Conservation (phyloP, 92 coral and sea anemone genomes). For the Parazoanthus swiftii region DNA sequence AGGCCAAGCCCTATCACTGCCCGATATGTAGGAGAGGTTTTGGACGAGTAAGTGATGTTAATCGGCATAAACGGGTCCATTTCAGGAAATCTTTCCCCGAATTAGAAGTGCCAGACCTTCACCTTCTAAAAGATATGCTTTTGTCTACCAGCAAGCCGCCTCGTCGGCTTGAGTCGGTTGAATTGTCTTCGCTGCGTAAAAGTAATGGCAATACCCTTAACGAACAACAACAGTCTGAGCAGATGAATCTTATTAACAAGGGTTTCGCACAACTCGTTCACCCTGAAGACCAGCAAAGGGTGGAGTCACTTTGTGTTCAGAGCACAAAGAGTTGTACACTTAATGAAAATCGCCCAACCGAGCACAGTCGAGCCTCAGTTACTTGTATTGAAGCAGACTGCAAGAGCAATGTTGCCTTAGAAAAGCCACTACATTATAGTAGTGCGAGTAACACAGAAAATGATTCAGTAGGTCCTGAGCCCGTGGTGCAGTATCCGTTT, state of each 20-base stretch:
- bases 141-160: not conserved
- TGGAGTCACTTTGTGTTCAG: not conserved
- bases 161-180: not conserved
- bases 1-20: not conserved
- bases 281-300: not conserved
- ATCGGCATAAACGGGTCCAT: slow-evolving; percentile 13
- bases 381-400: not conserved
- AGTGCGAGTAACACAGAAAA: not conserved
- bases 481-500: not conserved
- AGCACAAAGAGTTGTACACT: not conserved
- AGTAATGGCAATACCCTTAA: not conserved
- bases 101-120: not conserved
- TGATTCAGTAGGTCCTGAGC: not conserved
- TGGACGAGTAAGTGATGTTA: slow-evolving; percentile 14
- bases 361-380: not conserved
- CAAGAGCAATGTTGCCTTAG: not conserved
- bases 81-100: not conserved
- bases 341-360: not conserved
- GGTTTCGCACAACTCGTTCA: not conserved
- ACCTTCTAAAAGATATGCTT: not conserved
- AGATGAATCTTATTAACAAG: not conserved
- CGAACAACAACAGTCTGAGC: not conserved
- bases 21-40: not conserved
- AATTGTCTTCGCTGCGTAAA: not conserved
- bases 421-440: not conserved